Evolutionary conservation across 2,888 invertebrate species (phyloP).

Genomic region (Aspidapion aeneum): DNA sequence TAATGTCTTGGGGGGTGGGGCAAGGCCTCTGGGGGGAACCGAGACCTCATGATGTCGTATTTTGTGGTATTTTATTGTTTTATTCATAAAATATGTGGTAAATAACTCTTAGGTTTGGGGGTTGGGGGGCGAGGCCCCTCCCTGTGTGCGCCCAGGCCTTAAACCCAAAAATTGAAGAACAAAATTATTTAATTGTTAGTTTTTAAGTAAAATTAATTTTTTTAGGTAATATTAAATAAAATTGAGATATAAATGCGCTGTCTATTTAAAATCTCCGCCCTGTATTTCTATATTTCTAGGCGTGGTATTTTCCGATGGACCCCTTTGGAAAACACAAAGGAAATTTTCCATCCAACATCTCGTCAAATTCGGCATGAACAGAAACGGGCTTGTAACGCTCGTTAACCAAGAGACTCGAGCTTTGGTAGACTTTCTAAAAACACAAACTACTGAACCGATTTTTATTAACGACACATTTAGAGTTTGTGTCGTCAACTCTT

Average conservation of each 20-base stretch:
- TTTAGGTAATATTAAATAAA: no score
- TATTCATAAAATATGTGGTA: no score
- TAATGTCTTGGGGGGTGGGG: no score
- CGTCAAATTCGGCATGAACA: slow-evolving; percentile 61
- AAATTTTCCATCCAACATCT: slow-evolving; percentile 64
- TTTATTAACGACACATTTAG: slow-evolving; percentile 49
- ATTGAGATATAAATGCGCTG: background rate
- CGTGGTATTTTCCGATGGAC: slow-evolving; percentile 66
- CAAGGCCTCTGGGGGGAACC: no score
- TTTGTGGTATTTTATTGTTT: no score
- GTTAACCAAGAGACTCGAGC: slow-evolving; percentile 56
- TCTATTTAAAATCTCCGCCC: background rate
- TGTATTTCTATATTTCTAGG: slow-evolving; percentile 52
- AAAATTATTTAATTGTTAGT: no score
- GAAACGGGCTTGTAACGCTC: slow-evolving; percentile 57
- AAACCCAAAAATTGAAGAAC: no score
- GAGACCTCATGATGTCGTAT: no score
- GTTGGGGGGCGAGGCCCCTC: no score
- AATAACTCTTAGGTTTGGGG: no score
- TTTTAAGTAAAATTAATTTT: no score
- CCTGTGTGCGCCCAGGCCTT: no score
- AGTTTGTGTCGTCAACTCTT: slow-evolving; percentile 61
- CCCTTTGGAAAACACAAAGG: slow-evolving; percentile 62
- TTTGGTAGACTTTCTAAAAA: slow-evolving; percentile 45
- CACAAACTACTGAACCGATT: slow-evolving; percentile 42